Conservation (phyloP, 2,888 invertebrate genomes). For the Pachliopta kotzebuea region DNA sequence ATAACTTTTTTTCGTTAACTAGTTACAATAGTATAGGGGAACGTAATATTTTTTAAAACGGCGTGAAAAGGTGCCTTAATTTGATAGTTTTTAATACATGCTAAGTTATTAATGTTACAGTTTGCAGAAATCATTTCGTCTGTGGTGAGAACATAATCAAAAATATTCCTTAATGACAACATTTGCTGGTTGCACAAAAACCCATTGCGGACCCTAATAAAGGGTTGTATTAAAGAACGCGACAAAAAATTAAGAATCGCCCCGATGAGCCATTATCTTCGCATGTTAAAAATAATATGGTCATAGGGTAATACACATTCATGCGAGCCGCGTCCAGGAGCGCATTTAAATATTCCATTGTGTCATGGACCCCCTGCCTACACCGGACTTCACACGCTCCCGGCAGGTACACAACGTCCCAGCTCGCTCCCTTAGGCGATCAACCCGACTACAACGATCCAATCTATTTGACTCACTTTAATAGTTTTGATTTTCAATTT, state of each 20-base stretch:
- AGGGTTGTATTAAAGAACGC: conserved; percentile 67
- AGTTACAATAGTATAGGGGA: too few relatives aligned
- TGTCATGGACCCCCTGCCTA: conserved; percentile 58
- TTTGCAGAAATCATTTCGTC: conserved; percentile 33
- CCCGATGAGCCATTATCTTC: conserved; percentile 79
- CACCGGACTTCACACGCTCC: conserved; percentile 79
- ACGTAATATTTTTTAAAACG: too few relatives aligned
- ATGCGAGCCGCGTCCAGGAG: conserved; percentile 77
- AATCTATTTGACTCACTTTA: conserved; percentile 29
- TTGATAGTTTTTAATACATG: too few relatives aligned
- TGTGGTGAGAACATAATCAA: conserved; percentile 44
- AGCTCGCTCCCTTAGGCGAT: conserved; percentile 35
- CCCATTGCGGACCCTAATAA: conserved; percentile 71
- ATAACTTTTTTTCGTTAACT: too few relatives aligned
- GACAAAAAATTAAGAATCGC: conserved; percentile 78
- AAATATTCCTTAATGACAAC: conserved; percentile 67
- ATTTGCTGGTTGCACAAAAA: conserved; percentile 68
- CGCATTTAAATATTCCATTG: conserved; percentile 75
- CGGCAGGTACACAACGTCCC: conserved; percentile 44
- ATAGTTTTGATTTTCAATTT: conserved; percentile 5
- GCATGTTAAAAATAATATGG: conserved; percentile 79
- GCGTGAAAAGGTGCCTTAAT: too few relatives aligned
- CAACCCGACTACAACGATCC: conserved; percentile 37
- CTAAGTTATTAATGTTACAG: background rate
- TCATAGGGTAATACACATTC: conserved; percentile 78